These are phyloP conservation scores for Perognathus longimembris DNA, from an alignment of 2,113 vertebrate species.

Conservation along the genomic window DNA sequence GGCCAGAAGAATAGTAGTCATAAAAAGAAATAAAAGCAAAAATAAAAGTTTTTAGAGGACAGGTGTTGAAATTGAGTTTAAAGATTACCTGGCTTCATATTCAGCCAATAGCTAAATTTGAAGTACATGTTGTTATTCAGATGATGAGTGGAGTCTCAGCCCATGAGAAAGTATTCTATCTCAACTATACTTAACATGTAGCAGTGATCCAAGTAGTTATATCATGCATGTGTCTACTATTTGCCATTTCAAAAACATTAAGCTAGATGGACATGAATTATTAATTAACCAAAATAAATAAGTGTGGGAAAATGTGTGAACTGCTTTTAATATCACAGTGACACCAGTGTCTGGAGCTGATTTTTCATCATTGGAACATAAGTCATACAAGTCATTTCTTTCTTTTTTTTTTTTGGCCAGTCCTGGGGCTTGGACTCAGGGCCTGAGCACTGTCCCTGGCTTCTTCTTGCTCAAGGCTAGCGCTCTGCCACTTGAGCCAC, in stretches of 20 bases:
- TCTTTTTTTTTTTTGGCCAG: not conserved
- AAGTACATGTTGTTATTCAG: not conserved
- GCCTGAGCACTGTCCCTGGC: no score
- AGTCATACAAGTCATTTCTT: slow-evolving; percentile 44
- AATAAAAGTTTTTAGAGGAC: not conserved
- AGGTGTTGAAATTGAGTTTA: not conserved
- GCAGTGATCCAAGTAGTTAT: not conserved
- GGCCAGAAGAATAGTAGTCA: not conserved
- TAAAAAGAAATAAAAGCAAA: slow-evolving; percentile 19
- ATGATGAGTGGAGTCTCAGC: not conserved
- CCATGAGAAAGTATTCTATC: not conserved
- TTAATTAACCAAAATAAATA: not conserved
- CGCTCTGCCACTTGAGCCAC: no score
- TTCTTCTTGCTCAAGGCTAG: no score
- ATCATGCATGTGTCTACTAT: not conserved
- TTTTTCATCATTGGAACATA: slow-evolving; percentile 20
- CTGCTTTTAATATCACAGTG: not conserved
- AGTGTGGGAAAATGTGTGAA: not conserved
- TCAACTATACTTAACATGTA: not conserved
- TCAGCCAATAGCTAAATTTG: not conserved
- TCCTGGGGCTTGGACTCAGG: no score
- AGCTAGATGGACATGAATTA: not conserved
- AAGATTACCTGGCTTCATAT: not conserved
- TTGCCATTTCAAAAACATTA: not conserved
- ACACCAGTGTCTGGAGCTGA: not conserved